Base-by-base conservation (phyloP, 2,113 vertebrate genomes). In the Odocoileus virginianus region DNA sequence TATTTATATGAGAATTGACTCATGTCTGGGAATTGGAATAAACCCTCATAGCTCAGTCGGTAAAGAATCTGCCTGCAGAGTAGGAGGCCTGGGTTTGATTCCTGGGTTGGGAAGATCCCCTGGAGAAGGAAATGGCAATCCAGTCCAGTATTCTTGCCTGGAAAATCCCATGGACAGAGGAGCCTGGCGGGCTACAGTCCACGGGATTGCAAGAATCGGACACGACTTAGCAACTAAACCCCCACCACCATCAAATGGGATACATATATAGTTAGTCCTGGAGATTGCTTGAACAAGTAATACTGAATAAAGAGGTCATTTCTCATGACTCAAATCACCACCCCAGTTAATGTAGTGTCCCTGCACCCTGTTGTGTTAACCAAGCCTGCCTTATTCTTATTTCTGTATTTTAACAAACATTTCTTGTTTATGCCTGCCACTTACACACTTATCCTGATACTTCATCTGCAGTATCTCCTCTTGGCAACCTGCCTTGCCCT, bases 131-230 rank as follows among this genome's bases (percentile, higher is more conserved):
- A 67, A 67, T 67, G 16, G 4, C 7, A 67, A 67, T 67, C 33
- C 64, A n/a, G 3, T n/a, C 33, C 64, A 67, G 64, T 67, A n/a
- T 67, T 67, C 33, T 67, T 67, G 33, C 33, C 16, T 67, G 64
- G 64, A 67, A 67, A 67, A 67, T 67, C 33, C 33, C 64, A 67
- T n/a, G 17, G 64, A n/a, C 33, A n/a, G 16, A 67, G 16, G 16
- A 67, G 33, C 64, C 33, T 67, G 33, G 16, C 0, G 1, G 33
- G 64, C 33, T 67, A 19, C 33, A n/a, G 33, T 67, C 33, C 33
- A n/a, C 10, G 8, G 33, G 8, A 19, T 67, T 3, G 0, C 33
- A 67, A 67, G 64, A 67, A 17, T 67, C 2, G 0, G 64, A n/a
- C 16, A 67, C 9, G 4, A 67, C 7, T 36, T 67, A 67, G 23